Evolutionary conservation across 2,113 vertebrate species (phyloP), one percentile per base, ranked within the genome.

Genomic region (Halichoeres trimaculatus): DNA sequence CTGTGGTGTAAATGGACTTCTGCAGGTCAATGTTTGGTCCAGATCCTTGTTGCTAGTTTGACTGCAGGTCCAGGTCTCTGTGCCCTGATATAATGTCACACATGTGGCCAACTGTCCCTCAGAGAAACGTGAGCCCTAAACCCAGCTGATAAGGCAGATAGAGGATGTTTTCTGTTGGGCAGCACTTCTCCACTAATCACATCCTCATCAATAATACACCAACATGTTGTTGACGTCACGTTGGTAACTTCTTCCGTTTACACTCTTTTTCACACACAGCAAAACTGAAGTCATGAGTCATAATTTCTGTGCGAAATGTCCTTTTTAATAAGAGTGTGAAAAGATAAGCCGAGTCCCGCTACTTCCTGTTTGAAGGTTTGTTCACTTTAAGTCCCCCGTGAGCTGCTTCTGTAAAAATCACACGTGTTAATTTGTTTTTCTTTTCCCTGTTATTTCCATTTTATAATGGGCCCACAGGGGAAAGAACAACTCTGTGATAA

Each of bases 51-150:
- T 66, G 77, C 64, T 68, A 77, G 38, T 19, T 52, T 48, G 52
- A 81, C 61, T 55, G 30, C 61, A 58, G 17, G 51, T 58, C 14
- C 71, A 67, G 70, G 76, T 76, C 61, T 74, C 19, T 11, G 62
- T 70, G 80, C 24, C 58, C 75, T 67, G 34, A 34, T 61, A 45
- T 61, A 66, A 68, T 79, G 45, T 65, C 73, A 75, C 34, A 41
- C 22, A 57, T 52, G 5, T n/a, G 22, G 53, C 62, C 41, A 20
- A 13, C 50, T 47, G 51, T 53, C 8, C 36, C 19, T 75, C 47
- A n/a, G 38, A 62, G 23, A 61, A 45, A 69, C 53, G 35, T 51
- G 26, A 50, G 9, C 24, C 50, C 26, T 45, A 52, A 36, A n/a
- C n/a, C n/a, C 6, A 1, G 45, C 9, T 5, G 17, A 53, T 36